Evolutionary conservation across 2,888 invertebrate species (phyloP).

Genomic region (Cactoblastis cactorum): DNA sequence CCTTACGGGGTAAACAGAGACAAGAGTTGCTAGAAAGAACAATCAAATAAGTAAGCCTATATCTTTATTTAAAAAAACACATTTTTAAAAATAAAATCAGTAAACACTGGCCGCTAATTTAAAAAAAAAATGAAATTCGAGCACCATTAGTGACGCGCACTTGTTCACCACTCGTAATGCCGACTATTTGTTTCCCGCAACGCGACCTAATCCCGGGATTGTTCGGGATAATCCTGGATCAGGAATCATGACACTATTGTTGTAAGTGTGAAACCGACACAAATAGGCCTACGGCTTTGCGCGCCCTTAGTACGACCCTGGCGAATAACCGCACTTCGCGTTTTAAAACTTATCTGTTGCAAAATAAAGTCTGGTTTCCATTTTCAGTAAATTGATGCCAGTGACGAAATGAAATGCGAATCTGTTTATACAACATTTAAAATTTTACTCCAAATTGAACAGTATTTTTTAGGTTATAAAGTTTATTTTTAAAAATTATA

Average conservation of each 20-base stretch:
- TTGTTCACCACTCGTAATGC: conserved; percentile 61
- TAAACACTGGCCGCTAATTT: conserved; percentile 22
- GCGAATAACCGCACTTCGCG: conserved; percentile 18
- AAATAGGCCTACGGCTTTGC: conserved; percentile 70
- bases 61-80: background rate
- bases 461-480: background rate
- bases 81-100: conserved; percentile 12
- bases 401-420: conserved; percentile 39
- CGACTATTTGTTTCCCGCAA: conserved; percentile 75
- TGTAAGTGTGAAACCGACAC: conserved; percentile 80
- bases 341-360: conserved; percentile 4
- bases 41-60: no score
- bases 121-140: conserved; percentile 23
- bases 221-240: conserved; percentile 70
- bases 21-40: no score
- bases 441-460: conserved; percentile 13
- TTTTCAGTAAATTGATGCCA: conserved; percentile 16
- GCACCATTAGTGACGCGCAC: conserved; percentile 61
- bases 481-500: conserved; percentile 22
- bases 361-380: conserved; percentile 20
- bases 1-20: no score
- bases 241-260: conserved; percentile 62
- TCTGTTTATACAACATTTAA: conserved; percentile 36
- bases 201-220: conserved; percentile 76
- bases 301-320: conserved; percentile 34